A percentile compares a stretch with the other conserved stretches of the same genome.
phyloP scores from a whole-genome alignment of 2,113 vertebrate species.

The Pelmatolapia mariae region DNA sequence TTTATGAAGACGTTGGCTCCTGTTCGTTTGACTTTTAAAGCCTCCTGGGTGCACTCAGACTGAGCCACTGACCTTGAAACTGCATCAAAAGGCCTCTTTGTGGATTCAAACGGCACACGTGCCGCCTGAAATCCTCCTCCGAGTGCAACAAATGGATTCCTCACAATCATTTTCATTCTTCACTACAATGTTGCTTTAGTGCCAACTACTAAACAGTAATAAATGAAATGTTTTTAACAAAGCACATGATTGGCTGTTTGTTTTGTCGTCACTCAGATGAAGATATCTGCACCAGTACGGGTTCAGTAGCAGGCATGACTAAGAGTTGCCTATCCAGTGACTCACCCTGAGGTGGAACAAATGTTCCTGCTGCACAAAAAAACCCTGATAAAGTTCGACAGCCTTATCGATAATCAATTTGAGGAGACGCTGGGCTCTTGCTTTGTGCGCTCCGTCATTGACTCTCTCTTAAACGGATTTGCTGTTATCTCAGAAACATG shows the following conservation, averaged over 20 bases:
- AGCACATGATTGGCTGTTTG: not conserved
- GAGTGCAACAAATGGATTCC: conserved; percentile 9
- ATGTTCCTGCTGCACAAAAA: not conserved
- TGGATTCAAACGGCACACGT: not conserved
- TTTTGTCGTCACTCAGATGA: not conserved
- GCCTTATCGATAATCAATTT: not conserved
- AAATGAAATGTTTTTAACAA: not conserved
- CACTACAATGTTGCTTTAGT: not conserved
- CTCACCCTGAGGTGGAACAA: not conserved
- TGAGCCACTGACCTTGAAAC: conserved; percentile 1
- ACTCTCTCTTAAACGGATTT: not conserved
- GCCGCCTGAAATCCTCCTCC: not conserved
- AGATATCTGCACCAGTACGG: not conserved
- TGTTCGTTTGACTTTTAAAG: not conserved
- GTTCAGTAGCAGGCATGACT: not conserved
- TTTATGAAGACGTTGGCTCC: not conserved
- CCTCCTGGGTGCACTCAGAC: not conserved
- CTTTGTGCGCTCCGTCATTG: not conserved
- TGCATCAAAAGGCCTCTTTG: conserved; percentile 34
- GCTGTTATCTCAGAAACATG: not conserved
- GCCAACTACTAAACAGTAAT: not conserved
- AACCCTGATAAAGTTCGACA: not conserved
- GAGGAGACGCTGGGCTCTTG: not conserved
- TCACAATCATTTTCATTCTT: not conserved
- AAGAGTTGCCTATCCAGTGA: not conserved